Evolutionary conservation across 2,888 invertebrate species (phyloP), one percentile per base, ranked within the genome.

Genomic region (Temnothorax ravouxi): DNA sequence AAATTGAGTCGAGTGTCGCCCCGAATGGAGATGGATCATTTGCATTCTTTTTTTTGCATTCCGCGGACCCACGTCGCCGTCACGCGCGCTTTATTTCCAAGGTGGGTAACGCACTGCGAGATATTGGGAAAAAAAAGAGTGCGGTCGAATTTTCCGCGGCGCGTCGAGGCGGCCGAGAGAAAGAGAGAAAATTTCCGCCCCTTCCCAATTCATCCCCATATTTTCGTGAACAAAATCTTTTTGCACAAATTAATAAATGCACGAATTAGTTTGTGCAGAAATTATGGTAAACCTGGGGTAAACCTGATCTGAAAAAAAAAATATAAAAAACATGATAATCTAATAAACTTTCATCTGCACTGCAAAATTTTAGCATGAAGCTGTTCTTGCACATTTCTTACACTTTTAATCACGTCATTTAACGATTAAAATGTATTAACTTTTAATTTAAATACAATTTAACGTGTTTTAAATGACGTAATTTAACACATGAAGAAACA

Each of bases 21-120:
- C 47, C 47, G 13, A 80, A 72, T 72, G 25, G 71, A 80, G 71
- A 80, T 80, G 79, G 79, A 80, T 80, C 59, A 61, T 79, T 79
- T 80, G 47, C 59, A 80, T 72, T 80, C 66, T 29, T 29, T 80
- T 77, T 50, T 79, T 59, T 77, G 54, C 62, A 34, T 41, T 0
- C 44, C 18, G 25, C 79, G n/a, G 2, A 44, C 41, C 29, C 44
- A 44, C 56, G 56, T 34, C 62, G 34, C 50, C 50, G 52, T 8
- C 3, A 8, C 8, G 4, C n/a, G 47, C 41, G 77, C 44, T 76
- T 76, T 8, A 18, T 50, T 66, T 67, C 9, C 64, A 11, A 34
- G 34, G n/a, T 4, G 4, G 13, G 38, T 34, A 3, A 64, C 66
- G 59, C 15, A 9, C 21, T n/a, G 47, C 66, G 67, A 50, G 34